Evolutionary conservation across 2,888 invertebrate species (phyloP), one percentile per base, ranked within the genome.

Genomic region (Pollenia angustigena): DNA sequence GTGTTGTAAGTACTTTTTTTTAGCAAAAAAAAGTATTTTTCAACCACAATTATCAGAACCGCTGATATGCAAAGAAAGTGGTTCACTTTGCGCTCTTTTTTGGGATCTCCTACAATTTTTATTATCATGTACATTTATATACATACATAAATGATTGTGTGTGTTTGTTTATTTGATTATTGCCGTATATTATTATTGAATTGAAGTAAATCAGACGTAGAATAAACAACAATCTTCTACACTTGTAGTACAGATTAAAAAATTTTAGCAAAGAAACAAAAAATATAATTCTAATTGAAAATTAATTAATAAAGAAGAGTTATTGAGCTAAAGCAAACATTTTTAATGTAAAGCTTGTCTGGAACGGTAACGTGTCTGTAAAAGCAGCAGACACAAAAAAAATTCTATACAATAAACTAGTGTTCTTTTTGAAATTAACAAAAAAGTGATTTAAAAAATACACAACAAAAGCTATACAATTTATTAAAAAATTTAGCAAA

Each of bases 271-370:
- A 81, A 66, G 48, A 62, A 56, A 60, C 23, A 69, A 62, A 62
- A 83, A 48, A 76, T 23, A 58, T 18, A 72, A 81, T 81, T 87
- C 81, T 87, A 89, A 89, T 88, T 89, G 88, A 89, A 88, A 88
- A 88, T 88, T 88, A 89, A 89, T 88, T 88, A 85, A 85, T 87
- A 87, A 86, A 88, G 85, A 75, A 85, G 72, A 80, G 69, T 78
- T 74, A 60, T 81, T 81, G 50, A 78, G 78, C 54, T 78, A 62
- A 81, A 69, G 32, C 62, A 32, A 60, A 66, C 84, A 87, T 78
- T 68, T 64, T 69, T 50, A 78, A 81, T 52, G 72, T 54, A 52
- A 64, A 87, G 81, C 81, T 84, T 74, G 76, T 68, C 50, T 56
- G 48, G 54, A 81, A 76, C 72, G 81, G 84, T 54, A 48, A 64